Conservation (phyloP, 2,113 vertebrate species). For the Zosterops hypoxanthus region DNA sequence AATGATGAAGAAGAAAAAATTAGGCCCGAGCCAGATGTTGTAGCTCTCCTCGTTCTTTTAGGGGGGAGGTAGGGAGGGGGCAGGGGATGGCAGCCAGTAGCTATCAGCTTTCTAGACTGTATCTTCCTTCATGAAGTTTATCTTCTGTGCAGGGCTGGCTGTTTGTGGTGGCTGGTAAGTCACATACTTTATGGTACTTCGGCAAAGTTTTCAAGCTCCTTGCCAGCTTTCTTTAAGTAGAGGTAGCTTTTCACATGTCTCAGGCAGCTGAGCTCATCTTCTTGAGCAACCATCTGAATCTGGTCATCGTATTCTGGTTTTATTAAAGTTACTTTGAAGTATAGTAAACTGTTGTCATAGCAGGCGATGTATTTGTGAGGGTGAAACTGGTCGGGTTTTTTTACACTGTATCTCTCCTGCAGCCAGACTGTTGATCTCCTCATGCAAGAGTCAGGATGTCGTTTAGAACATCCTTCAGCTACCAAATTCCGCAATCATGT, state of each 20-base stretch:
- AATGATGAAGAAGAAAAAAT: not conserved
- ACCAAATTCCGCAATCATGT: slow-evolving; percentile 99
- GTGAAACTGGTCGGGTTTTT: slow-evolving; percentile 76
- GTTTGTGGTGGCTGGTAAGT: slow-evolving; percentile 51
- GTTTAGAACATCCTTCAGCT: slow-evolving; percentile 97
- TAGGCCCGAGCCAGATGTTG: not conserved
- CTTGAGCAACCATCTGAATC: not conserved
- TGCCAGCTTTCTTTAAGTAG: not conserved
- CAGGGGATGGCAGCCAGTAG: not conserved
- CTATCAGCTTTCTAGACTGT: slow-evolving; percentile 9
- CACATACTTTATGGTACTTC: slow-evolving; percentile 32
- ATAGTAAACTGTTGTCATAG: slow-evolving; percentile 55
- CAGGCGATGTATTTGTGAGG: slow-evolving; percentile 67
- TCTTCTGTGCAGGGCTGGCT: slow-evolving; percentile 37
- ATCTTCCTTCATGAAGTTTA: slow-evolving; percentile 16
- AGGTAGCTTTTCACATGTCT: slow-evolving; percentile 11
- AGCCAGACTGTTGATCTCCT: slow-evolving; percentile 99
- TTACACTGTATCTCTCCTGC: slow-evolving; percentile 85
- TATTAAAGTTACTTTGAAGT: slow-evolving; percentile 14
- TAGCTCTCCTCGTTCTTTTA: not conserved
- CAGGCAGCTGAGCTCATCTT: not conserved
- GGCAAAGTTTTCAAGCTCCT: slow-evolving; percentile 34
- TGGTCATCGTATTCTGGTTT: not conserved
- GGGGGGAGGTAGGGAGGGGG: not conserved
- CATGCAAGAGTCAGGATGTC: slow-evolving; percentile 99